Evolutionary conservation across 2,797 vertebrate genomes (phyloP).

Genomic region (Fundulus diaphanus): DNA sequence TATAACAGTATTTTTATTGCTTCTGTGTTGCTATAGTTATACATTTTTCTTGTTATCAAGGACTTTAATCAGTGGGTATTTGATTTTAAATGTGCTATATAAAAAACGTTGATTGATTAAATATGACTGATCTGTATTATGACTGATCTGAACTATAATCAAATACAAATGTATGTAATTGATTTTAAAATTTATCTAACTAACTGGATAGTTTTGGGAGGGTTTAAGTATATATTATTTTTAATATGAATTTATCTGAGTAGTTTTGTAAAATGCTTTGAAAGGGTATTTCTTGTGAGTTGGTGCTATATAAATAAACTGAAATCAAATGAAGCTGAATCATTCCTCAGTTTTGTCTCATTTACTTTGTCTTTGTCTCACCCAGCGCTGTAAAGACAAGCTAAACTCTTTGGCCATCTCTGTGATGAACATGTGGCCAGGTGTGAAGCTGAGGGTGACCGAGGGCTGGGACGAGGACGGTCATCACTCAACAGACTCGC

Average conservation of each 20-base stretch:
- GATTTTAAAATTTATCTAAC: neutral
- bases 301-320: neutral
- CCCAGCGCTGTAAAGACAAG: slow-evolving; percentile 97
- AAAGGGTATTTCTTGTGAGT: neutral
- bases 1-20: neutral
- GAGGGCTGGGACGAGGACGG: slow-evolving; percentile 99
- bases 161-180: neutral
- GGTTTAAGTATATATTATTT: neutral
- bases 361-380: neutral
- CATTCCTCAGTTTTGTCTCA: neutral
- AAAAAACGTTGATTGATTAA: neutral
- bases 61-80: neutral
- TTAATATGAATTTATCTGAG: too few relatives aligned
- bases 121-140: neutral
- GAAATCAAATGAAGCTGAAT: neutral
- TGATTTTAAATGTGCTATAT: neutral
- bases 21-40: neutral
- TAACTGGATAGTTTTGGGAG: neutral
- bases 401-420: slow-evolving; percentile 97
- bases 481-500: slow-evolving; percentile 94
- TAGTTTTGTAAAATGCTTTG: neutral
- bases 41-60: neutral
- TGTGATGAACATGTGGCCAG: slow-evolving; percentile 99
- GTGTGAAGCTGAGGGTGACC: slow-evolving; percentile 95
- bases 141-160: neutral